Evolutionary conservation across 2,113 vertebrate species (phyloP).

Genomic region (Lepisosteus oculatus): DNA sequence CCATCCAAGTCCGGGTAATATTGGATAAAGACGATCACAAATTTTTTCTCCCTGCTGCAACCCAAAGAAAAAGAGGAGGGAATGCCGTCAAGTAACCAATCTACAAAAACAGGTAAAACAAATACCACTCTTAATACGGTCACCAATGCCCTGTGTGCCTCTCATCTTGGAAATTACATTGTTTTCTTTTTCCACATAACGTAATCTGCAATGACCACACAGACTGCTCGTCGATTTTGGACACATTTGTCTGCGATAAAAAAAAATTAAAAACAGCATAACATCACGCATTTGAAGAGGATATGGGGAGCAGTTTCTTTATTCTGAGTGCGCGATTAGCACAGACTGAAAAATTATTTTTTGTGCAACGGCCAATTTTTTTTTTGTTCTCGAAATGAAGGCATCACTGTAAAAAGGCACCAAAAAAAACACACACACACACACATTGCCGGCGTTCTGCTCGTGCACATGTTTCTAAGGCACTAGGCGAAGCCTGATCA

Average conservation of each 20-base stretch:
- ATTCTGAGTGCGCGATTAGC: not conserved
- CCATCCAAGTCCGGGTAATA: not conserved
- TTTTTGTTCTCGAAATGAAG: not conserved
- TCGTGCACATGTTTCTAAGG: conserved; percentile 6
- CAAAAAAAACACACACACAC: not conserved
- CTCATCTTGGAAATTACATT: not conserved
- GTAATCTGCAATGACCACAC: not conserved
- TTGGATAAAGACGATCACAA: not conserved
- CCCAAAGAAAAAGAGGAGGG: not conserved
- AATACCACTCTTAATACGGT: not conserved
- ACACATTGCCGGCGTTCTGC: not conserved
- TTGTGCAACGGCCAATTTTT: not conserved
- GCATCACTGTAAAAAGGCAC: not conserved
- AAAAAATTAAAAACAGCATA: conserved; percentile 16
- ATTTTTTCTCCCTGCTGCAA: not conserved
- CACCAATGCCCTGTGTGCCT: no score
- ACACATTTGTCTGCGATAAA: conserved; percentile 3
- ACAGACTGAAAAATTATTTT: conserved; percentile 4
- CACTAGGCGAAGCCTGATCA: not conserved
- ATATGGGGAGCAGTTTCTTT: conserved; percentile 1
- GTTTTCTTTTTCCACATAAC: not conserved
- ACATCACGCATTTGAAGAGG: not conserved
- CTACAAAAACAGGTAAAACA: conserved; percentile 5
- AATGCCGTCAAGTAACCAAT: conserved; percentile 7
- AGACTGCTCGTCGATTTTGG: not conserved